Percentiles rank a stretch among this genome's conserved stretches.
Evolutionary conservation across 1,140 invertebrate species (phyloP).

Genomic region (Brachionus rubens): DNA sequence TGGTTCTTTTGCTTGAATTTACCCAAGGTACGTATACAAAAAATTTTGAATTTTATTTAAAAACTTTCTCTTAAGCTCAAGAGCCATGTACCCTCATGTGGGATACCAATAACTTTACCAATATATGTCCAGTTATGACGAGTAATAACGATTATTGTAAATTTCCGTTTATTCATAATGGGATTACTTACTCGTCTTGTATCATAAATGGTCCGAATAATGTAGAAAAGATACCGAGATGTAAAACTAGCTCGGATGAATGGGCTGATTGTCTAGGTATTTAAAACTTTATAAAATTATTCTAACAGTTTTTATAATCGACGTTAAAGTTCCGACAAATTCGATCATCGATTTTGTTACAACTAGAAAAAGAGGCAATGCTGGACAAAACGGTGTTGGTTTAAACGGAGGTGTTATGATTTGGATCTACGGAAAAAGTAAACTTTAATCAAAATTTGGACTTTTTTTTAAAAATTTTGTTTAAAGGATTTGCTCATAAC

Average conservation of each 20-base stretch:
- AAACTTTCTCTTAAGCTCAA: no score
- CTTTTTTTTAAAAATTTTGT: not conserved
- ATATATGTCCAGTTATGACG: not conserved
- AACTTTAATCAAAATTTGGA: not conserved
- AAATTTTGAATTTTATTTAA: no score
- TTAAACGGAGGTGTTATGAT: slow-evolving; percentile 16
- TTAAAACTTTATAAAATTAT: no score
- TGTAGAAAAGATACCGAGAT: not conserved
- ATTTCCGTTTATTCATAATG: not conserved
- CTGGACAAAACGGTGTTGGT: not conserved
- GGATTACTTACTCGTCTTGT: not conserved
- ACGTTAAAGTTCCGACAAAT: not conserved
- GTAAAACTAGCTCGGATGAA: not conserved
- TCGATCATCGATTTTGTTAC: not conserved
- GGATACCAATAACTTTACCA: no score
- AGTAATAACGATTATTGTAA: not conserved
- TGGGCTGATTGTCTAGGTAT: not conserved
- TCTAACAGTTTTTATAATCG: no score
- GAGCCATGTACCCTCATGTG: no score
- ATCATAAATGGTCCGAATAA: not conserved
- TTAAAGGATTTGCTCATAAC: slow-evolving; percentile 28
- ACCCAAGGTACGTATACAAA: no score
- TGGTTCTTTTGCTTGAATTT: no score
- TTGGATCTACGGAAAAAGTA: slow-evolving; percentile 35
- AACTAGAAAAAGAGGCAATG: not conserved